Conservation (phyloP, 2,888 invertebrate species). For the Pharmacophagus antenor region DNA sequence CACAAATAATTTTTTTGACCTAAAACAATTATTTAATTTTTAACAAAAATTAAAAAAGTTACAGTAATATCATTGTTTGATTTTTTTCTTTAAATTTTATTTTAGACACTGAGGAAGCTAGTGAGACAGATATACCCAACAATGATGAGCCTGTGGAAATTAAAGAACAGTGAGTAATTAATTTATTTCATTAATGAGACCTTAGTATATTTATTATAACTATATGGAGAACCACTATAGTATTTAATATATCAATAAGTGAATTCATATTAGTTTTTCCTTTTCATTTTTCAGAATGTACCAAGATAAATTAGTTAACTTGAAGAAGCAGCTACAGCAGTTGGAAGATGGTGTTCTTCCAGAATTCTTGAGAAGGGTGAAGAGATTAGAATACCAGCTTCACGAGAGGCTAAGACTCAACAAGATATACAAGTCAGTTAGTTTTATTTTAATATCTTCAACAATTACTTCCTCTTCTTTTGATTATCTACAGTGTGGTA, state of each 20-base stretch:
- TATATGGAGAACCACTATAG: not conserved
- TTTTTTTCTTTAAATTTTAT: constrained; percentile 29
- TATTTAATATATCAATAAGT: no score
- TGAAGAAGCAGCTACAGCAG: constrained; percentile 94
- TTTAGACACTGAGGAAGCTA: constrained; percentile 95
- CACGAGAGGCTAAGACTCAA: constrained; percentile 90
- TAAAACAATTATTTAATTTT: not conserved
- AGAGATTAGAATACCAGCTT: constrained; percentile 89
- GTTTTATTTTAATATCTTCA: not conserved
- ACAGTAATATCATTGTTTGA: not conserved
- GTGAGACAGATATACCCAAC: constrained; percentile 95
- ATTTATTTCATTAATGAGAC: constrained; percentile 7
- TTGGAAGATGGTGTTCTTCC: constrained; percentile 92
- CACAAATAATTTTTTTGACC: no score
- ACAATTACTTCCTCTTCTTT: not conserved
- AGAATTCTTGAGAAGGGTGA: constrained; percentile 90
- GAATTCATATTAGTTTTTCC: not conserved
- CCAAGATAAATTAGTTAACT: constrained; percentile 92
- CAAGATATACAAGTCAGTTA: constrained; percentile 81
- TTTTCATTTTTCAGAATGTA: constrained; percentile 85
- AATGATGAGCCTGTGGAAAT: constrained; percentile 91
- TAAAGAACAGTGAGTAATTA: constrained; percentile 88
- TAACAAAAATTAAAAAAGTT: not conserved
- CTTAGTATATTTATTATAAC: no score
- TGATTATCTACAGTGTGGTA: not conserved